phyloP scores from a whole-genome alignment of 1,140 invertebrate species.

The Bombus pyrosoma region DNA sequence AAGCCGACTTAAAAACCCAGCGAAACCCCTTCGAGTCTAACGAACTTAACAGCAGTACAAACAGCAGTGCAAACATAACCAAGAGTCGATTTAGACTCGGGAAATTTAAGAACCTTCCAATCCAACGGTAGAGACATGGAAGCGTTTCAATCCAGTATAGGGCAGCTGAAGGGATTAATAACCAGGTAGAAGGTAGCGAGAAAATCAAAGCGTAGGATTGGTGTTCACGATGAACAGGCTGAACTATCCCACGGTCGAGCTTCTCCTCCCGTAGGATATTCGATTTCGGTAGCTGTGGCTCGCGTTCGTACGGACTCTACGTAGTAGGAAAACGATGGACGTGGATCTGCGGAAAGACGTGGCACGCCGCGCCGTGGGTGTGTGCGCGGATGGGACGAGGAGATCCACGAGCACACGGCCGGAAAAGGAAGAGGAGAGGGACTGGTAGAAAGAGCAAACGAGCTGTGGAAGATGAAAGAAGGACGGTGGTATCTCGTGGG shows the following conservation, averaged over 20 bases:
- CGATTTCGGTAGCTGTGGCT: conserved; percentile 64
- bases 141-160: background rate
- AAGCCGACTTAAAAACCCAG: background rate
- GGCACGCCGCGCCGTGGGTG: conserved; percentile 36
- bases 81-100: background rate
- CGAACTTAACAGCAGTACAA: background rate
- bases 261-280: conserved; percentile 49
- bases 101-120: background rate
- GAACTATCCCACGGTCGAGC: conserved; percentile 52
- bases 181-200: background rate
- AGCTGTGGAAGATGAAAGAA: conserved; percentile 46
- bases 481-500: conserved; percentile 49
- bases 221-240: background rate
- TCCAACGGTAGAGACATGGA: background rate
- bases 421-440: background rate
- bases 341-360: conserved; percentile 63
- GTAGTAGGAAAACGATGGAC: conserved; percentile 60
- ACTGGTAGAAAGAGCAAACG: conserved; percentile 5
- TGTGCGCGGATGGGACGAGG: conserved; percentile 12
- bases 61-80: background rate
- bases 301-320: conserved; percentile 37
- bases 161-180: conserved; percentile 7
- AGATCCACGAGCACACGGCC: conserved; percentile 11
- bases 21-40: background rate
- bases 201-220: background rate